Evolutionary conservation across 2,113 vertebrate species (phyloP).

Genomic region (Mesembrinibis cayennensis): DNA sequence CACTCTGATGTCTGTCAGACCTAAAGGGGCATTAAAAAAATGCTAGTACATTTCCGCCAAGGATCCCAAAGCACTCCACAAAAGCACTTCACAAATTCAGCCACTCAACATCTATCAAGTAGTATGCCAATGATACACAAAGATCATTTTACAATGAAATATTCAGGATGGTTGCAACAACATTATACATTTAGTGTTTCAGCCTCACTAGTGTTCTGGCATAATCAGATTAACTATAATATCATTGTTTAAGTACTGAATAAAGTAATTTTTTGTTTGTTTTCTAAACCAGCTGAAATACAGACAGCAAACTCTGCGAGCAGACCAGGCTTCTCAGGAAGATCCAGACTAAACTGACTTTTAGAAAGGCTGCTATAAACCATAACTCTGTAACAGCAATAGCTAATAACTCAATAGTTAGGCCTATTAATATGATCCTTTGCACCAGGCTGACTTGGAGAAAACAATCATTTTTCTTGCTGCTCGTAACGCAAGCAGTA

Average conservation of each 20-base stretch:
- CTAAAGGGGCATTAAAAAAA: background rate
- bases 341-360: slow-evolving; percentile 20
- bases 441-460: background rate
- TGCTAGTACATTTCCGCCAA: background rate
- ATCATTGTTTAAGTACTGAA: background rate
- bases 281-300: background rate
- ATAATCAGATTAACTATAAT: background rate
- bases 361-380: background rate
- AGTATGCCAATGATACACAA: background rate
- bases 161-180: background rate
- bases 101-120: background rate
- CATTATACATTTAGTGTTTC: background rate
- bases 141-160: background rate
- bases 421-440: background rate
- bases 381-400: background rate
- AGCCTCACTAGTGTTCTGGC: background rate
- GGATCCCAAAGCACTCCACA: background rate
- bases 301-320: background rate
- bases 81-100: background rate
- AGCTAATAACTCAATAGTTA: background rate
- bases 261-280: background rate
- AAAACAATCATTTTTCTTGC: background rate
- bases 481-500: background rate
- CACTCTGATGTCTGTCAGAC: background rate
- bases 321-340: background rate